Evolutionary conservation across 2,113 vertebrate genomes (phyloP).

Genomic region (Galbula dea): DNA sequence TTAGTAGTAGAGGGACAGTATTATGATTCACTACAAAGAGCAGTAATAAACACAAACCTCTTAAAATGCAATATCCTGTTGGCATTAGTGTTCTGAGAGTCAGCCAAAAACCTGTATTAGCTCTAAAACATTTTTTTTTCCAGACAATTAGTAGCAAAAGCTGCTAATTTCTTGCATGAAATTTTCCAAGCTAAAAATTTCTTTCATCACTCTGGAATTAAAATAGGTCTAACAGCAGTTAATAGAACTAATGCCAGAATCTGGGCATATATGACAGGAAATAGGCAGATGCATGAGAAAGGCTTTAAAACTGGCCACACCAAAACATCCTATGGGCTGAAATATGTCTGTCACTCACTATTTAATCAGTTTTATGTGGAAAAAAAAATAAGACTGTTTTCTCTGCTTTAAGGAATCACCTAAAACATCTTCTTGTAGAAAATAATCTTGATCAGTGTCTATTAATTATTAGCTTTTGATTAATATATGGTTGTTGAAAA

Average conservation of each 20-base stretch:
- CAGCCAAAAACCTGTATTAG: neutral
- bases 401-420: neutral
- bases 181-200: neutral
- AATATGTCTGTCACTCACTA: neutral
- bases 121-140: neutral
- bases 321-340: neutral
- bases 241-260: neutral
- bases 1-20: neutral
- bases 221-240: neutral
- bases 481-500: neutral
- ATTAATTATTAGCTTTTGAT: neutral
- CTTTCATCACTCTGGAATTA: no score
- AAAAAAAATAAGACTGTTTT: no score
- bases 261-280: neutral
- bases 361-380: neutral
- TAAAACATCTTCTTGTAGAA: neutral
- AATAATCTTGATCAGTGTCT: neutral
- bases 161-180: no score
- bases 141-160: neutral
- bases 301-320: neutral
- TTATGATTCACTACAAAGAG: neutral
- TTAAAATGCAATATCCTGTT: conserved; percentile 1
- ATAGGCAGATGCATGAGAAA: neutral
- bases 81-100: neutral
- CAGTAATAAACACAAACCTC: neutral